These are phyloP conservation scores for Philereme transversata DNA, from an alignment of 2,888 invertebrate species.

Conservation along the genomic window DNA sequence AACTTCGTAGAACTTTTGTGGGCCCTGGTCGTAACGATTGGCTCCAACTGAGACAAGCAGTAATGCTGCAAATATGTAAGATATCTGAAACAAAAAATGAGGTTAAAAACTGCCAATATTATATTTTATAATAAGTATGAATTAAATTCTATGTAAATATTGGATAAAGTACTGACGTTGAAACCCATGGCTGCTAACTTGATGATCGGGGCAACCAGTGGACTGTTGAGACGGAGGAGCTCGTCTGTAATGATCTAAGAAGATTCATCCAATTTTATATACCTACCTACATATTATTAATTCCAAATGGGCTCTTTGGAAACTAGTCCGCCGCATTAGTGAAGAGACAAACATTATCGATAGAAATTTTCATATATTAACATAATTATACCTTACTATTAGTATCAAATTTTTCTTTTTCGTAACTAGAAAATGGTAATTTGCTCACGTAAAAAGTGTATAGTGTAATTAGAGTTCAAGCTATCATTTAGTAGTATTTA, in stretches of 20 bases:
- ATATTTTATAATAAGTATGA: too few species aligned
- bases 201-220: conserved; percentile 47
- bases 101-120: too few species aligned
- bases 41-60: conserved; percentile 48
- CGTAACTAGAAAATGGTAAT: too few species aligned
- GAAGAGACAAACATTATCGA: conserved; percentile 40
- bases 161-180: conserved; percentile 48
- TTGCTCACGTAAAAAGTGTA: too few species aligned
- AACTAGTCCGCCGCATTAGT: conserved; percentile 48
- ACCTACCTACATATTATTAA: conserved; percentile 41
- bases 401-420: too few species aligned
- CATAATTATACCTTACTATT: too few species aligned
- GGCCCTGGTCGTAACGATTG: conserved; percentile 49
- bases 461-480: too few species aligned
- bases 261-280: conserved; percentile 65
- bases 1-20: conserved; percentile 50
- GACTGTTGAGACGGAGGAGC: conserved; percentile 43
- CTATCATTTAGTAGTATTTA: too few species aligned
- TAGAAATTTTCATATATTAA: conserved; percentile 8
- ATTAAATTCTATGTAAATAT: too few species aligned
- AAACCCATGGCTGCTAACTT: conserved; percentile 53
- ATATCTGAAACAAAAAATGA: conserved; percentile 54
- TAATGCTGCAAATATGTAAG: conserved; percentile 46
- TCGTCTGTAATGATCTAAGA: conserved; percentile 54
- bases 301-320: conserved; percentile 51